Base-by-base conservation (phyloP, 2,888 invertebrate genomes). In the Oeneis ivallda region DNA sequence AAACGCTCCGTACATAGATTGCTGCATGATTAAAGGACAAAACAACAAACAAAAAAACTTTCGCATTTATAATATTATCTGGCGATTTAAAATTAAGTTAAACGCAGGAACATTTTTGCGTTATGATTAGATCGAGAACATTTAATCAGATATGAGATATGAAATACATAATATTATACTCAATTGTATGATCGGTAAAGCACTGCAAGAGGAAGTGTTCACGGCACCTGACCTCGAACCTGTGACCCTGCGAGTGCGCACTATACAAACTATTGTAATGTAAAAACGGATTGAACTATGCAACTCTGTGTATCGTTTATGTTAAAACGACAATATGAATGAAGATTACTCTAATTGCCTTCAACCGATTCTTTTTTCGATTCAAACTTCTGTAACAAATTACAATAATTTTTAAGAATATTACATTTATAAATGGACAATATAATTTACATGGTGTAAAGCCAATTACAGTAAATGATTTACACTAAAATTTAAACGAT, bases 261-360 rank as follows among this genome's bases (percentile, higher is more conserved):
- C 86, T 85, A 84, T 83, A 81, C 82, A 74, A 82, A 80, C 86
- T 83, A 89, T 89, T 87, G 87, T 89, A 79, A 89, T 87, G 85
- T 82, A 80, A 87, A 88, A 86, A 81, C 76, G 78, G 79, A 83
- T 79, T 83, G 76, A 81, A 79, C 75, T 69, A 68, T 69, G 80
- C 81, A 81, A 19, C 49, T 61, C 53, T 71, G 62, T 62, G 19
- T 32, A 53, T 37, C 49, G 26, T 58, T 65, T 63, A 69, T 57
- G 37, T 56, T 34, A 34, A 62, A 49, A 61, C 32, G 3, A n/a
- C 41, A 10, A 57, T 43, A 45, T 0, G 13, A 19, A 39, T 17
- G 54, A 37, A 54, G 54, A 54, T 54, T 54, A 54, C 39, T 19
- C 19, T 56, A 41, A 13, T 41, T 56, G 56, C 13, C 41, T 50